Evolutionary conservation across 2,888 invertebrate genomes (phyloP).

Genomic region (Sminthurinus aureus): DNA sequence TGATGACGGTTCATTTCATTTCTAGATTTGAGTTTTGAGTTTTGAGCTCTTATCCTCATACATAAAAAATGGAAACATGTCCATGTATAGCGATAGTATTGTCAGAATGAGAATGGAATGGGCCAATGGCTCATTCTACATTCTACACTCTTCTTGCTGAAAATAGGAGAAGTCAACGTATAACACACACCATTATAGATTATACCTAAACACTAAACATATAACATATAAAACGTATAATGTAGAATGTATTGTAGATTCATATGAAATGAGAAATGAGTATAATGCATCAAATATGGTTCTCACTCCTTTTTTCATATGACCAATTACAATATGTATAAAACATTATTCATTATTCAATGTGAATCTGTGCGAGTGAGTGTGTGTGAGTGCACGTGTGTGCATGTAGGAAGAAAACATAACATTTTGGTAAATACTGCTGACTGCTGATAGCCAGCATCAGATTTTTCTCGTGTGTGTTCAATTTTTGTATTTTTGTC

Average conservation of each 20-base stretch:
- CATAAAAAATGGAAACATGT: slow-evolving; percentile 20
- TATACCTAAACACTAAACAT: no score
- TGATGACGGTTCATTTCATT: slow-evolving; percentile 11
- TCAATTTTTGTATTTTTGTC: neutral
- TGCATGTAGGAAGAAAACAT: neutral
- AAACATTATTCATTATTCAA: neutral
- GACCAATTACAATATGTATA: neutral
- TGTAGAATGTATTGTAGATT: no score
- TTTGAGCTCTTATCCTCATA: neutral
- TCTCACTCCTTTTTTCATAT: neutral
- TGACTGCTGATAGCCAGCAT: no score
- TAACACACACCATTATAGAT: no score
- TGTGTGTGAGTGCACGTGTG: no score
- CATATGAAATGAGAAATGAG: neutral
- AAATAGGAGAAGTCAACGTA: neutral
- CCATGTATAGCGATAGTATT: slow-evolving; percentile 25
- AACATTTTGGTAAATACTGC: no score
- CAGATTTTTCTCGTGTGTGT: neutral
- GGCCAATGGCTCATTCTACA: no score
- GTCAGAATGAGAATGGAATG: neutral
- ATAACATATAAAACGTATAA: no score
- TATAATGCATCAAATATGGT: neutral
- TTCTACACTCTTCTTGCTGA: neutral
- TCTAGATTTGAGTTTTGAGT: neutral
- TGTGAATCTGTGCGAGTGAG: neutral